A percentile compares a stretch with the other conserved stretches of the same genome.
These are phyloP conservation scores for Psilopogon haemacephalus DNA, from an alignment of 2,113 vertebrate species.

Conservation along the genomic window DNA sequence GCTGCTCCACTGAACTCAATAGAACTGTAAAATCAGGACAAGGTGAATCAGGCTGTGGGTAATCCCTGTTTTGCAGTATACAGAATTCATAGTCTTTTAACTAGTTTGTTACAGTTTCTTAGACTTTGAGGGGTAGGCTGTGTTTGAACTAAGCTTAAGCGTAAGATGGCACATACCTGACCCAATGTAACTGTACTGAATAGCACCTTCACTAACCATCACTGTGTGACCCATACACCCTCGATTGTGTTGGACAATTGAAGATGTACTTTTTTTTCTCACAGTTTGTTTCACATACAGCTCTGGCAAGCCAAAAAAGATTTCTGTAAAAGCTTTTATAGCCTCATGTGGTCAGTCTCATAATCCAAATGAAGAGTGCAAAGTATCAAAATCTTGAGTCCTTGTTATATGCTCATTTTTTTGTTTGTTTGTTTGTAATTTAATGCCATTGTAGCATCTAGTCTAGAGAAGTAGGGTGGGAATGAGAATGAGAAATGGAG, in stretches of 20 bases:
- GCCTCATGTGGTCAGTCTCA: neutral
- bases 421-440: neutral
- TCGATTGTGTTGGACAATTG: fast-evolving
- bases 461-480: neutral
- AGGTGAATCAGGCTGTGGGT: neutral
- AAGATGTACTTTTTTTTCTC: neutral
- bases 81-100: neutral
- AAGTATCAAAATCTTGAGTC: neutral
- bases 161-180: neutral
- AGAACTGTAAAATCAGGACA: neutral
- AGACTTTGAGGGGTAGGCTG: neutral
- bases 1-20: neutral
- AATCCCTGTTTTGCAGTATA: neutral
- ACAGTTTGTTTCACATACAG: neutral
- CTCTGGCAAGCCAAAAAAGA: neutral
- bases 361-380: neutral
- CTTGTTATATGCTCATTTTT: neutral
- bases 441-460: neutral
- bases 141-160: neutral
- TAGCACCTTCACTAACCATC: neutral
- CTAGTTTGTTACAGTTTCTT: neutral
- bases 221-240: neutral
- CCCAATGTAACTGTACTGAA: neutral
- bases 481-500: neutral
- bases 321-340: neutral